phyloP scores from a whole-genome alignment of 2,797 vertebrate genomes.

The Tadarida brasiliensis region DNA sequence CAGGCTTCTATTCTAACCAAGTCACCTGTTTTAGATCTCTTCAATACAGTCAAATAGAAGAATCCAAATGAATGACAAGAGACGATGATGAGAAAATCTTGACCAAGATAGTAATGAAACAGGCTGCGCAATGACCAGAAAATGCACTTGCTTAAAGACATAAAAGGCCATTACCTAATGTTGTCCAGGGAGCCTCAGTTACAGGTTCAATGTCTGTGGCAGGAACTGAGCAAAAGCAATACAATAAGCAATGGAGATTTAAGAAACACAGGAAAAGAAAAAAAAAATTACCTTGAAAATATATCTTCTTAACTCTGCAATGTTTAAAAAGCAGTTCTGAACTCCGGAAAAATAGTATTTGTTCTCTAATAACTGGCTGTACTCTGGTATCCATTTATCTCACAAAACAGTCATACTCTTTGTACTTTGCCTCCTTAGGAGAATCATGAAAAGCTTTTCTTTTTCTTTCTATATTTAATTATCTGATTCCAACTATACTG shows the following conservation, averaged over 20 bases:
- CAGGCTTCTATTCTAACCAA: not conserved
- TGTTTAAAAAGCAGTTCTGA: constrained; percentile 54
- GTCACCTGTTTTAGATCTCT: not conserved
- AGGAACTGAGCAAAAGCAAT: constrained; percentile 79
- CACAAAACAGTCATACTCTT: not conserved
- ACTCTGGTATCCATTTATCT: not conserved
- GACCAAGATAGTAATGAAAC: not conserved
- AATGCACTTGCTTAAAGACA: not conserved
- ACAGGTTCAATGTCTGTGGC: constrained; percentile 76
- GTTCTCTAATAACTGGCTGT: not conserved
- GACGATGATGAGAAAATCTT: not conserved
- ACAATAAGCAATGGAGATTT: constrained; percentile 41
- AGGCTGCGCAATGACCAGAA: not conserved
- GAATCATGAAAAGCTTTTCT: not conserved
- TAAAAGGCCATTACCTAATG: constrained; percentile 82
- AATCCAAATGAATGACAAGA: not conserved
- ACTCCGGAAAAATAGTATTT: not conserved
- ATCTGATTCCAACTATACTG: not conserved
- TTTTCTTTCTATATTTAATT: not conserved
- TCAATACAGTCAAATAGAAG: not conserved
- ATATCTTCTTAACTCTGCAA: not conserved
- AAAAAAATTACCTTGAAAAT: constrained; percentile 36
- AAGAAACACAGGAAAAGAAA: constrained; percentile 12
- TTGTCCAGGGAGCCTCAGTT: constrained; percentile 75
- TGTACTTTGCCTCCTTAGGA: not conserved